These are phyloP conservation scores for Coranthus polyacanthus DNA, from an alignment of 2,797 vertebrate species.

Conservation along the genomic window DNA sequence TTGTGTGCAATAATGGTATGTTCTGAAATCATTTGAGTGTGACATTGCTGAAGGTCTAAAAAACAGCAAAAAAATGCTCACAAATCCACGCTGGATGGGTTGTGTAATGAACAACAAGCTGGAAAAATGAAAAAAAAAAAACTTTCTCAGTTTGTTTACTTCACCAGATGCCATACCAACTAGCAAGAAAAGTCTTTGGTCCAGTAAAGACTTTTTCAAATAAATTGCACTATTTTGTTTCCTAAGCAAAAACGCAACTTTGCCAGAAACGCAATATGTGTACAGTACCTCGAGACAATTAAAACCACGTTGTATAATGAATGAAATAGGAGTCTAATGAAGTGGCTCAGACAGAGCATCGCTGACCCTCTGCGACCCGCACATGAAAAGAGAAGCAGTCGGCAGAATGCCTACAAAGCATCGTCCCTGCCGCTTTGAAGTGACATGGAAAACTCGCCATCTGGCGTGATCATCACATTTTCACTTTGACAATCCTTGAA, in stretches of 20 bases:
- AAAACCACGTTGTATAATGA: conserved; percentile 62
- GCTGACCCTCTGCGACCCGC: conserved; percentile 64
- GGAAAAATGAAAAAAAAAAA: conserved; percentile 17
- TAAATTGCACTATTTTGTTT: conserved; percentile 59
- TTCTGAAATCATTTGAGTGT: conserved; percentile 8
- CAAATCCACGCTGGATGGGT: conserved; percentile 26
- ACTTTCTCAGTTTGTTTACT: conserved; percentile 47
- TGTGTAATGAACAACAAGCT: conserved; percentile 49
- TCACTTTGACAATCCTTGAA: conserved; percentile 69
- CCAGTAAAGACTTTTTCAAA: conserved; percentile 56
- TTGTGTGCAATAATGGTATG: conserved; percentile 1
- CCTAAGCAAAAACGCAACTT: conserved; percentile 49
- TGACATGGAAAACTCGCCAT: conserved; percentile 71
- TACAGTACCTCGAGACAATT: conserved; percentile 62
- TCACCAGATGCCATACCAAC: conserved; percentile 44
- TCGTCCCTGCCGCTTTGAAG: conserved; percentile 74
- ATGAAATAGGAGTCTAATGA: conserved; percentile 72
- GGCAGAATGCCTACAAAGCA: conserved; percentile 78
- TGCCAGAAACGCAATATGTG: conserved; percentile 61
- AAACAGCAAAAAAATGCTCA: conserved; percentile 32
- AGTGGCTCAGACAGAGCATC: conserved; percentile 69
- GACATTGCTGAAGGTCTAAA: conserved; percentile 32
- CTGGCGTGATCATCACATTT: conserved; percentile 71
- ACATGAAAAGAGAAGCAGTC: conserved; percentile 74
- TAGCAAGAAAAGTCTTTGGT: conserved; percentile 36